Base-by-base conservation (phyloP, 2,113 vertebrate genomes). In the Myiozetetes cayanensis region DNA sequence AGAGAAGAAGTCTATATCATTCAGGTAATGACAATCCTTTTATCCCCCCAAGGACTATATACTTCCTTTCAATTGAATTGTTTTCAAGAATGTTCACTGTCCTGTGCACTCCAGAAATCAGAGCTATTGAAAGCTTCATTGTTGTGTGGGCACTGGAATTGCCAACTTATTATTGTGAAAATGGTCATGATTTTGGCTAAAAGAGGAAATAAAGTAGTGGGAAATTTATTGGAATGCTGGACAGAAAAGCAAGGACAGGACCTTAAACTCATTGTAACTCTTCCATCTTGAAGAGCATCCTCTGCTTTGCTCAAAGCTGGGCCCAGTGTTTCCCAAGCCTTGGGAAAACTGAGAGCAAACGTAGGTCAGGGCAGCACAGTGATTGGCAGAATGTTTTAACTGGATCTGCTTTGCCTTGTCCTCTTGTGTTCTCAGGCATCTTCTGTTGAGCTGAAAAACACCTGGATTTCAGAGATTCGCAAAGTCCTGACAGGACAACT, bases 1-100 rank as follows among this genome's bases (percentile, higher is more conserved):
- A 98, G 99, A 97, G 98, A 99, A 85, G 99, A 99, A 83, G 99
- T 99, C 75, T 99, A 99, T 96, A 99, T 99, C 75, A 98, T 99
- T 82, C 99, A 99, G 99, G 99, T 99, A 98, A 90, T 41, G 28
- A 28, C 30, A 44, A 19, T 55, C 4, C 2, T 61, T 75, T 89
- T 44, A 78, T 33, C 39, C 30, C 25, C 23, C 41, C 37, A 52
- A 16, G 5, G 19, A 7, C 9, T 46, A 8, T 43, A 19, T 43
- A 21, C 13, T 75, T 50, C 22, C 37, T 87, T 80, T 61, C 8
- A 24, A 8, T 4, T 55, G 17, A 62, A n/a, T 41, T 72, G 18
- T 33, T 85, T 89, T 71, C 39, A 84, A 91, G 53, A 53, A 85
- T 46, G 30, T 53, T 63, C 22, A 25, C n/a, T 89, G 50, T 86